These are phyloP conservation scores for Plagodis pulveraria DNA, from an alignment of 2,888 invertebrate genomes.

Conservation along the genomic window DNA sequence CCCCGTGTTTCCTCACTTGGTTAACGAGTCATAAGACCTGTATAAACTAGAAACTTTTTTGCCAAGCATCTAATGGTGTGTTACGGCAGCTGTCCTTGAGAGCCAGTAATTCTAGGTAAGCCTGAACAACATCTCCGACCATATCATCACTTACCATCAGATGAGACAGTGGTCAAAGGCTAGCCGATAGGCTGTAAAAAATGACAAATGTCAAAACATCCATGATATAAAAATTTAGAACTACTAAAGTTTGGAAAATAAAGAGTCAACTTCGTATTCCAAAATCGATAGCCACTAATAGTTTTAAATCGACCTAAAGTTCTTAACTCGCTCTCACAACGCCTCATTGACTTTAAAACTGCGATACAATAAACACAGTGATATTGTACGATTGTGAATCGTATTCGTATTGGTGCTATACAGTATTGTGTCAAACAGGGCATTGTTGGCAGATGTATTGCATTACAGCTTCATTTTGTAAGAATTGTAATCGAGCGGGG, in stretches of 20 bases:
- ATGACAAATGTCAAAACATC: too few species aligned
- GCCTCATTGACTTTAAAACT: slow-evolving; percentile 58
- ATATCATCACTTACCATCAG: too few species aligned
- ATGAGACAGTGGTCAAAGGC: too few species aligned
- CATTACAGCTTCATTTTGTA: slow-evolving; percentile 80
- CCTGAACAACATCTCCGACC: too few species aligned
- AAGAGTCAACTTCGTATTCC: neutral
- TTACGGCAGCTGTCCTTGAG: too few species aligned
- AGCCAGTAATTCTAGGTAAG: too few species aligned
- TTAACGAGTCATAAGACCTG: too few species aligned
- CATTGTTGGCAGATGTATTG: slow-evolving; percentile 79
- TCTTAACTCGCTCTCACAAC: slow-evolving; percentile 47
- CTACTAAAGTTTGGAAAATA: neutral
- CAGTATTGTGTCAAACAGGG: slow-evolving; percentile 72
- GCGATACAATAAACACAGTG: slow-evolving; percentile 62
- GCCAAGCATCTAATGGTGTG: too few species aligned
- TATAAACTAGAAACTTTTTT: too few species aligned
- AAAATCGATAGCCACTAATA: slow-evolving; percentile 7
- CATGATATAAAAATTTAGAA: too few species aligned
- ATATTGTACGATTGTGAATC: slow-evolving; percentile 69
- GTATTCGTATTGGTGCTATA: slow-evolving; percentile 64
- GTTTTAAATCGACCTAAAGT: slow-evolving; percentile 30
- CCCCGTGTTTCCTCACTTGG: too few species aligned
- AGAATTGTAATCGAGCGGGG: slow-evolving; percentile 71
- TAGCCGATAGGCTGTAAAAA: too few species aligned